These are phyloP conservation scores for Metopia argyrocephala DNA, from an alignment of 2,888 invertebrate species.

Conservation along the genomic window DNA sequence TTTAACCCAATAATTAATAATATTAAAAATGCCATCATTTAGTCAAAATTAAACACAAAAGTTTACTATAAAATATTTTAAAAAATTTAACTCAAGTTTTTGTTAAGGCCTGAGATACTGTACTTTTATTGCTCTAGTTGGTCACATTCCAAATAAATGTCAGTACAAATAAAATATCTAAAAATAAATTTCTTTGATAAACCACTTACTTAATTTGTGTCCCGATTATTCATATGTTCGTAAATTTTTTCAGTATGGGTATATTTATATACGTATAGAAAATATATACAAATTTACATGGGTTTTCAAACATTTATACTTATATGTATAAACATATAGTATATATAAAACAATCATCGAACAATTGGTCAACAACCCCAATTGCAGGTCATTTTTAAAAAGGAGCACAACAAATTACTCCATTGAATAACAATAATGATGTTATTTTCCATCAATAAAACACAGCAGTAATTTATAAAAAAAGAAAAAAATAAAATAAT, in stretches of 20 bases:
- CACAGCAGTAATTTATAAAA: neutral
- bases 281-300: neutral
- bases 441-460: constrained; percentile 41
- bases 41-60: too few relatives aligned
- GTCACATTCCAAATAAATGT: constrained; percentile 14
- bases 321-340: neutral
- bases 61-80: too few relatives aligned
- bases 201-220: constrained; percentile 10
- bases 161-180: constrained; percentile 48
- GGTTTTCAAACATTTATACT: neutral
- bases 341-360: constrained; percentile 39
- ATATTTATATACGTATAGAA: neutral
- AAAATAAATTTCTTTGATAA: constrained; percentile 48
- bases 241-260: neutral
- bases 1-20: too few relatives aligned
- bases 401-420: constrained; percentile 37
- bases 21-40: too few relatives aligned
- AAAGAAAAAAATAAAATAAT: neutral
- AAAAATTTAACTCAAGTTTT: too few relatives aligned
- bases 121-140: too few relatives aligned
- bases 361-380: constrained; percentile 63
- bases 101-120: too few relatives aligned
- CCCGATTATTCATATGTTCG: constrained; percentile 5
- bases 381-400: constrained; percentile 60
- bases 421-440: constrained; percentile 30